These are phyloP conservation scores for Euclidia mi DNA, from an alignment of 2,888 invertebrate species.

Conservation along the genomic window DNA sequence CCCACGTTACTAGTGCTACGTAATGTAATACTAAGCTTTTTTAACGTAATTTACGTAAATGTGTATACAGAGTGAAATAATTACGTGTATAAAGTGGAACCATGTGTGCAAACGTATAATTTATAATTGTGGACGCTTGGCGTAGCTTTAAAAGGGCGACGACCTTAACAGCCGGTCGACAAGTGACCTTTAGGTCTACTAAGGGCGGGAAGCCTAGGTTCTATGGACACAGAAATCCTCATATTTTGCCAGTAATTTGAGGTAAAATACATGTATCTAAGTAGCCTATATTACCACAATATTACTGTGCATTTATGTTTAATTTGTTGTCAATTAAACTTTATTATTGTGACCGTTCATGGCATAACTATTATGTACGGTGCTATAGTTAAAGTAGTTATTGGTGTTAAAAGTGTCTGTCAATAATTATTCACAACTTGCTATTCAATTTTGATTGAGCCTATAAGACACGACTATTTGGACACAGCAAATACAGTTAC, in stretches of 20 bases:
- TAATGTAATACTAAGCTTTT: constrained; percentile 36
- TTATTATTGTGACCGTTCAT: constrained; percentile 4
- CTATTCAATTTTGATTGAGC: constrained; percentile 34
- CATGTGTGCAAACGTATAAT: constrained; percentile 54
- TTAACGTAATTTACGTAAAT: constrained; percentile 12
- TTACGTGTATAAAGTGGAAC: constrained; percentile 43
- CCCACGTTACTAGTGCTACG: constrained; percentile 44
- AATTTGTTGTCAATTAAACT: too few relatives aligned
- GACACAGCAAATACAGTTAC: too few relatives aligned
- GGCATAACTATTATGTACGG: constrained; percentile 2
- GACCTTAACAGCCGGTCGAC: constrained; percentile 76
- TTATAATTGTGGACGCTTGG: constrained; percentile 55
- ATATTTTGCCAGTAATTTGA: constrained; percentile 39
- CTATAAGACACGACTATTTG: too few relatives aligned
- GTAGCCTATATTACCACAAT: too few relatives aligned
- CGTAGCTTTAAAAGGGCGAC: constrained; percentile 69
- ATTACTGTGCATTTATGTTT: too few relatives aligned
- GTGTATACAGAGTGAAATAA: constrained; percentile 33
- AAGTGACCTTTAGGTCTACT: constrained; percentile 81
- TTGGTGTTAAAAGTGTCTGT: constrained; percentile 18
- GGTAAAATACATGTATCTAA: constrained; percentile 22
- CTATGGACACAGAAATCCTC: constrained; percentile 24
- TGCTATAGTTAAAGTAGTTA: constrained; percentile 17
- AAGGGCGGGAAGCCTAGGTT: constrained; percentile 53
- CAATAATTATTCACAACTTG: constrained; percentile 38